These are phyloP conservation scores for Andricus grossulariae DNA, from an alignment of 1,140 invertebrate genomes.

Conservation along the genomic window DNA sequence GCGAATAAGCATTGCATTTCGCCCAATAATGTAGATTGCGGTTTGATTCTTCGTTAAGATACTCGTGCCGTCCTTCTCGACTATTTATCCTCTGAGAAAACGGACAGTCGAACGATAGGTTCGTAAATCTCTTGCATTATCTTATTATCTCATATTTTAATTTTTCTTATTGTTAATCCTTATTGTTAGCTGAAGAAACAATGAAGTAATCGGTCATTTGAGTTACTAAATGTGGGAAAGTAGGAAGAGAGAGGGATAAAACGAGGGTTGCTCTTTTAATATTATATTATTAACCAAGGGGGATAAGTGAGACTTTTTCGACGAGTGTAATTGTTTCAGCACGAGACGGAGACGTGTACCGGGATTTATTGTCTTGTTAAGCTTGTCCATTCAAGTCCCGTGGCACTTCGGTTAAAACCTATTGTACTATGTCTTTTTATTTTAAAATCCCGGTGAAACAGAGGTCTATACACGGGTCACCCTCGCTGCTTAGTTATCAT, in stretches of 20 bases:
- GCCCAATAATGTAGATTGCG: neutral
- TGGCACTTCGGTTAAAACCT: too few species aligned
- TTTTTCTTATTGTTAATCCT: neutral
- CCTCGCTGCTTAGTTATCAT: too few species aligned
- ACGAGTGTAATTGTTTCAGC: too few species aligned
- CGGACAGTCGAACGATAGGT: neutral
- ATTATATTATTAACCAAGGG: too few species aligned
- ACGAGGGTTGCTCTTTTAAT: too few species aligned
- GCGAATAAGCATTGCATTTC: slow-evolving; percentile 30
- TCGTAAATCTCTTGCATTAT: neutral
- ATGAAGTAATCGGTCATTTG: slow-evolving; percentile 20
- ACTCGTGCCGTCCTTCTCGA: neutral
- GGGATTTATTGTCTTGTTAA: too few species aligned
- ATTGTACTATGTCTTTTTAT: too few species aligned
- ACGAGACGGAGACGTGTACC: too few species aligned
- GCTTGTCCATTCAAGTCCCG: too few species aligned
- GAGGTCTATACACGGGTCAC: too few species aligned
- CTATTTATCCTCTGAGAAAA: neutral
- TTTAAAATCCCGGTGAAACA: too few species aligned
- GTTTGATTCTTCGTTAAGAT: neutral
- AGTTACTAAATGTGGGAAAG: slow-evolving; percentile 16
- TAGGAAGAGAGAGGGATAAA: neutral
- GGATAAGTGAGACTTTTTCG: too few species aligned
- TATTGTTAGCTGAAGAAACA: neutral
- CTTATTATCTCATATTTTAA: neutral